Evolutionary conservation across 2,797 vertebrate genomes (phyloP).

Genomic region (Natrix natrix): DNA sequence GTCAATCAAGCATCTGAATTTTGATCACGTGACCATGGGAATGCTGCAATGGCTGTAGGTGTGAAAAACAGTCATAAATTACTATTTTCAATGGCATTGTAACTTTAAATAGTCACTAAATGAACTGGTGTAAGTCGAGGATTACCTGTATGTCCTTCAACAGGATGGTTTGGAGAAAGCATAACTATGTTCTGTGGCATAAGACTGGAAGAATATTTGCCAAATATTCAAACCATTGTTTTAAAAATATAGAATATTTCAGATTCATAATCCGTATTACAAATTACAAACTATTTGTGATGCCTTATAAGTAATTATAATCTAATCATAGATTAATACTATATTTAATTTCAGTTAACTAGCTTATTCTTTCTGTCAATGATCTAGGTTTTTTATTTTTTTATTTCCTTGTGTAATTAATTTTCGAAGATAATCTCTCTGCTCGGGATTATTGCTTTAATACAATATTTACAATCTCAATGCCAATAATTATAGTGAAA

Average conservation of each 20-base stretch:
- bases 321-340: background rate
- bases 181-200: background rate
- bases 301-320: background rate
- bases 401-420: background rate
- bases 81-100: background rate
- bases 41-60: background rate
- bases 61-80: background rate
- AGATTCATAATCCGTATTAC: background rate
- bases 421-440: slow-evolving; percentile 14
- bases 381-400: background rate
- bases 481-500: slow-evolving; percentile 26
- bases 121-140: background rate
- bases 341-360: slow-evolving; percentile 5
- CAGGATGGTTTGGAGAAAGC: background rate
- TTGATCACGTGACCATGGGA: background rate
- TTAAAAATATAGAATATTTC: background rate
- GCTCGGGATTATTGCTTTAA: slow-evolving; percentile 31
- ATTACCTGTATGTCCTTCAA: background rate
- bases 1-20: background rate
- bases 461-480: slow-evolving; percentile 31
- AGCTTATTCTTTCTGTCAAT: background rate
- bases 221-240: background rate
- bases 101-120: background rate
- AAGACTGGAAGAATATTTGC: background rate
- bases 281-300: background rate